Evolutionary conservation across 2,888 invertebrate genomes (phyloP), one percentile per base, ranked within the genome.

Genomic region (Tineola bisselliella): DNA sequence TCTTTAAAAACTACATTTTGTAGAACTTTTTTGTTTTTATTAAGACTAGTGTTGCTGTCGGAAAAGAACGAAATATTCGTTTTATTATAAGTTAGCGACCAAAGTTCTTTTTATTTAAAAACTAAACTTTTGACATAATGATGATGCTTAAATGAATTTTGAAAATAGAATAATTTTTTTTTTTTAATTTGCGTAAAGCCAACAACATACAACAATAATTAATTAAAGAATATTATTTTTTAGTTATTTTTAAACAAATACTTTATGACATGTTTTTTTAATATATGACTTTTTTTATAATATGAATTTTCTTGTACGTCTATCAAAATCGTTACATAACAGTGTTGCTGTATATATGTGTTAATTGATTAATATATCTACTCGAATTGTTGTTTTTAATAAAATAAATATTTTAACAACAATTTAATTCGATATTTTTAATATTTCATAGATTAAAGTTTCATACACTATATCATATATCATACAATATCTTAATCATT

Each of bases 271-370:
- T 80, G 77, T 80, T 81, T 79, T 67, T 75, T 72, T 63, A 67
- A 68, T 67, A 69, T 74, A 73, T 74, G 78, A 81, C 77, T 70
- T 76, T 77, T 68, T 77, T 4, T 4, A 73, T 78, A 75, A 73
- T 73, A 79, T 76, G 71, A 74, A 76, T 79, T 81, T 74, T 77
- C 25, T 77, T 82, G 77, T 76, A 66, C 59, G 67, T 78, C 48
- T 6, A 10, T 13, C 48, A 48, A n/a, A 10, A 13, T 48, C 48
- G 48, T 15, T 48, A 48, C 15, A 48, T 48, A 17, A n/a, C 48
- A 48, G 15, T 48, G 6, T 44, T 11, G 8, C 12, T 13, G n/a
- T 44, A 44, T 12, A 13, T 6, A n/a, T n/a, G n/a, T n/a, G n/a
- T n/a, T n/a, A n/a, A n/a, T n/a, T 8, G 6, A 15, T 15, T 48